These are phyloP conservation scores for Ceratothoa steindachneri DNA, from an alignment of 2,888 invertebrate species.

Conservation along the genomic window DNA sequence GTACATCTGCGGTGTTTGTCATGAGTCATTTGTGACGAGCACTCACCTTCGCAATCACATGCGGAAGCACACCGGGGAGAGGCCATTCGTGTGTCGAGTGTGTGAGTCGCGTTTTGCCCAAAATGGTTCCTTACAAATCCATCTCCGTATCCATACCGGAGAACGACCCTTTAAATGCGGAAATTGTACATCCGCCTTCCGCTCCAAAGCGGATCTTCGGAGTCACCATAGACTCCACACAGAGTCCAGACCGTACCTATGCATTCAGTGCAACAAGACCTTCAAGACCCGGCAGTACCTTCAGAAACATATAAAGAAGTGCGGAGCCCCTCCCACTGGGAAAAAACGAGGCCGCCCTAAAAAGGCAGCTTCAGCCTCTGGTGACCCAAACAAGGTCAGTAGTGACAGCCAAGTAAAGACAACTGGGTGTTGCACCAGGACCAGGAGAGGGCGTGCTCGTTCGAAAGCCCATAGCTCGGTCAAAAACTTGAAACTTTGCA, in stretches of 20 bases:
- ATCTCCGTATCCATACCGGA: constrained; percentile 42
- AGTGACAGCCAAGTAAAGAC: not conserved
- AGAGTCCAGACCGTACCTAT: constrained; percentile 34
- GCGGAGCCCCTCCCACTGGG: constrained; percentile 41
- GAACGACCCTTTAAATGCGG: constrained; percentile 43
- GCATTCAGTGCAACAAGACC: constrained; percentile 30
- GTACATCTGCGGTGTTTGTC: constrained; percentile 44
- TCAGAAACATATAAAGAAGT: constrained; percentile 43
- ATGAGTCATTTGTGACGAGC: constrained; percentile 41
- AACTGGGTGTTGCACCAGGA: not conserved
- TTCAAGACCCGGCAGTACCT: constrained; percentile 46
- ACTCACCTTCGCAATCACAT: constrained; percentile 45
- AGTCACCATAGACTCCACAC: constrained; percentile 45
- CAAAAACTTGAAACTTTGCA: not conserved
- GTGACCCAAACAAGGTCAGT: not conserved
- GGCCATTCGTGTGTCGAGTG: constrained; percentile 35
- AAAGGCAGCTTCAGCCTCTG: not conserved
- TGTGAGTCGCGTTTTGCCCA: constrained; percentile 39
- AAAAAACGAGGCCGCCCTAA: constrained; percentile 38
- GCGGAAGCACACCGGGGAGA: constrained; percentile 45
- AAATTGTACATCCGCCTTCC: constrained; percentile 40
- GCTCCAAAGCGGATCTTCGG: constrained; percentile 40
- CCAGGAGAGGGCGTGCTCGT: not conserved
- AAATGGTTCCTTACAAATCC: constrained; percentile 43
- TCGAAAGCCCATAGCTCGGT: not conserved